phyloP scores from a whole-genome alignment of 2,888 invertebrate genomes.

The Mantis religiosa region DNA sequence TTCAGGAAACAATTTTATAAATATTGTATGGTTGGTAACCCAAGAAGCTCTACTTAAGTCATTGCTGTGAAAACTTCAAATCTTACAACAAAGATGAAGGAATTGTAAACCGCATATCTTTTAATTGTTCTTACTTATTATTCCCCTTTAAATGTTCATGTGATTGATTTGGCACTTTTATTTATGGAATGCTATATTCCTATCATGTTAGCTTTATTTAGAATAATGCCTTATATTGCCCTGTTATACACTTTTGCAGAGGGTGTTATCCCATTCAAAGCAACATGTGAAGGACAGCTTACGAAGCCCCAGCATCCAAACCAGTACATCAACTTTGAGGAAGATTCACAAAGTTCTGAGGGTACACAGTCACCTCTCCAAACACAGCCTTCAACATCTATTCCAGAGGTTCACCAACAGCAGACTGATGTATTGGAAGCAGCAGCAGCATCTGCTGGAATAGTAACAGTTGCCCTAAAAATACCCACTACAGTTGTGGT shows the following conservation, averaged over 20 bases:
- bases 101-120: too few relatives aligned
- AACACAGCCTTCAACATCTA: constrained; percentile 30
- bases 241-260: constrained; percentile 47
- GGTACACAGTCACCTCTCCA: constrained; percentile 47
- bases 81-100: too few relatives aligned
- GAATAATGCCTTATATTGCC: not conserved
- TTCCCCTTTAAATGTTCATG: not conserved
- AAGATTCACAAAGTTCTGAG: constrained; percentile 82
- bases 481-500: constrained; percentile 55
- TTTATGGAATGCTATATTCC: not conserved
- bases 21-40: too few relatives aligned
- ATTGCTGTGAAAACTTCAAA: too few relatives aligned
- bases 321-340: constrained; percentile 82
- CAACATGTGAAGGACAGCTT: constrained; percentile 84
- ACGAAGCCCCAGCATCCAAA: constrained; percentile 81
- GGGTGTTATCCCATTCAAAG: constrained; percentile 86
- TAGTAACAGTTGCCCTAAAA: constrained; percentile 62
- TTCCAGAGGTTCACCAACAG: constrained; percentile 29
- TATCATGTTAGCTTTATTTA: not conserved
- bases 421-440: constrained; percentile 55
- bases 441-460: constrained; percentile 62
- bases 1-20: too few relatives aligned
- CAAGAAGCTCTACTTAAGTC: too few relatives aligned
- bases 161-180: not conserved
- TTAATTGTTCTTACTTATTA: too few relatives aligned